Evolutionary conservation across 1,140 invertebrate species (phyloP).

Genomic region (Leptopilina boulardi): DNA sequence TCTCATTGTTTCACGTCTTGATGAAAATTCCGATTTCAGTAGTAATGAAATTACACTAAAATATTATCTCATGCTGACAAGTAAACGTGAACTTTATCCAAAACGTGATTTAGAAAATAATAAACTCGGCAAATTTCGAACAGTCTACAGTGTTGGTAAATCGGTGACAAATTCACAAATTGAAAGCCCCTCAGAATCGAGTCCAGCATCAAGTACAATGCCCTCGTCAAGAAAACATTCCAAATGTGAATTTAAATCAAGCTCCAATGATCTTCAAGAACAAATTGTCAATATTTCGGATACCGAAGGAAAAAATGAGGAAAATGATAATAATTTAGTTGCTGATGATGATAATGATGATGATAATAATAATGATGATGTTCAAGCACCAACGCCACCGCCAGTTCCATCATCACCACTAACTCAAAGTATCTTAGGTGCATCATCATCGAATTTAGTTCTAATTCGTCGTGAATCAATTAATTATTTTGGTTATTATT

Average conservation of each 20-base stretch:
- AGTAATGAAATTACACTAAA: slow-evolving; percentile 79
- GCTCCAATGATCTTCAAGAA: slow-evolving; percentile 50
- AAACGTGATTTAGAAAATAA: slow-evolving; percentile 80
- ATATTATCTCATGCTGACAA: slow-evolving; percentile 86
- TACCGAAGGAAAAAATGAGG: slow-evolving; percentile 39
- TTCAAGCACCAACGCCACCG: slow-evolving; percentile 67
- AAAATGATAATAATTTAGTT: slow-evolving; percentile 41
- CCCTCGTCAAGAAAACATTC: slow-evolving; percentile 50
- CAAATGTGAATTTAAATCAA: slow-evolving; percentile 55
- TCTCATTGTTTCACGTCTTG: slow-evolving; percentile 80
- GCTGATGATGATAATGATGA: slow-evolving; percentile 37
- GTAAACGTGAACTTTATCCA: slow-evolving; percentile 83
- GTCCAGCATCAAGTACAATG: slow-evolving; percentile 55
- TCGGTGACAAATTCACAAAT: slow-evolving; percentile 60
- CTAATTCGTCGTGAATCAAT: slow-evolving; percentile 81
- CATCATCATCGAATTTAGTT: slow-evolving; percentile 55
- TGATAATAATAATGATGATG: slow-evolving; percentile 43
- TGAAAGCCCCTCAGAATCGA: slow-evolving; percentile 64
- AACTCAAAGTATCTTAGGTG: slow-evolving; percentile 58
- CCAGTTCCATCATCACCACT: slow-evolving; percentile 71
- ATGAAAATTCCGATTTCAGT: slow-evolving; percentile 58
- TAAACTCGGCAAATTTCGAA: slow-evolving; percentile 81
- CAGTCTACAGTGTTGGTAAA: slow-evolving; percentile 76
- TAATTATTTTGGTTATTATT: slow-evolving; percentile 87
- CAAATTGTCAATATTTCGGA: slow-evolving; percentile 42